These are phyloP conservation scores for Actinernus sp. DNA, from an alignment of 92 coral and sea anemone genomes.

Conservation along the genomic window DNA sequence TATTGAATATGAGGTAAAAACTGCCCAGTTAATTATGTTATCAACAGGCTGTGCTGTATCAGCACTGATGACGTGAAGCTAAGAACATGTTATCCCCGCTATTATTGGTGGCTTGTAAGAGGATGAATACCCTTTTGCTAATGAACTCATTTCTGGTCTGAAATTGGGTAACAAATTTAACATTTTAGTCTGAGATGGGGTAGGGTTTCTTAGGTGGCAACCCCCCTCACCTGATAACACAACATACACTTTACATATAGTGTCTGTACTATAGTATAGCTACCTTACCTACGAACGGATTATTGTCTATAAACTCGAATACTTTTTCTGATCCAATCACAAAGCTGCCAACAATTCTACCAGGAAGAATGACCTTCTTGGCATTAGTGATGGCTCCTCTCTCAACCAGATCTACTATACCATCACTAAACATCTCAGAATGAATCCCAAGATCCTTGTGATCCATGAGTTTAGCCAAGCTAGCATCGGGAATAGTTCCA, in stretches of 20 bases:
- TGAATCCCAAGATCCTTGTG: conserved; percentile 96
- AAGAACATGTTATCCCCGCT: too few species aligned
- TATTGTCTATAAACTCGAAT: conserved; percentile 90
- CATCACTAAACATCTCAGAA: conserved; percentile 99
- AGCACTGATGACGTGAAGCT: too few species aligned
- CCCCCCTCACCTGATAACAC: not conserved
- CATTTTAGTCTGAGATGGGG: too few species aligned
- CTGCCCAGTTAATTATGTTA: too few species aligned
- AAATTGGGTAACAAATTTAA: too few species aligned
- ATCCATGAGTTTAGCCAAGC: conserved; percentile 70
- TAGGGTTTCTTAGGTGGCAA: too few species aligned
- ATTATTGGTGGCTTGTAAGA: too few species aligned
- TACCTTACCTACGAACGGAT: conserved; percentile 93
- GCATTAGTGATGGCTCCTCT: conserved; percentile 93
- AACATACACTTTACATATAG: not conserved
- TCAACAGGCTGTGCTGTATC: too few species aligned
- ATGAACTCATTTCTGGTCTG: too few species aligned
- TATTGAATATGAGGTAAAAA: too few species aligned
- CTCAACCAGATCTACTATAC: conserved; percentile 86
- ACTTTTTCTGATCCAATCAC: conserved; percentile 91
- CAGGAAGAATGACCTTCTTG: conserved; percentile 81
- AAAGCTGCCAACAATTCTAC: conserved; percentile 91
- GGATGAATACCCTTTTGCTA: too few species aligned
- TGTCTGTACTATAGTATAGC: not conserved
- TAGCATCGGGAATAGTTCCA: conserved; percentile 93